Percentiles rank a stretch among this genome's conserved stretches.
Conservation (phyloP, 2,797 vertebrate genomes). For the Falco novaeseelandiae region DNA sequence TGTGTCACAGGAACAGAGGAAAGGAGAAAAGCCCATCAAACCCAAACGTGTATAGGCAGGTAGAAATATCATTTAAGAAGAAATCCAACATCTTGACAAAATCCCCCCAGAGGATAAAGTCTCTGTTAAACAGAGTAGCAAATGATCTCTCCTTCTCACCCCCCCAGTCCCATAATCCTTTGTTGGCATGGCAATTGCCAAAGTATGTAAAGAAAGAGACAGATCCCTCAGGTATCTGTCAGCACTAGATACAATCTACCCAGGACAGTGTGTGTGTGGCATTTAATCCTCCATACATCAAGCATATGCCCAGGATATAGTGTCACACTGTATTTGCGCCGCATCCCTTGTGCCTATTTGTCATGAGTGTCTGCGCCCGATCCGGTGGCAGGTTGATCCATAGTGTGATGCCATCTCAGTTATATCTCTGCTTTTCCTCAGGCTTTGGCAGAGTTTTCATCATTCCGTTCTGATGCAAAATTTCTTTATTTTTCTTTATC, state of each 20-base stretch:
- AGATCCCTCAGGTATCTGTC: constrained; percentile 65
- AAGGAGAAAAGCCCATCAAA: not conserved
- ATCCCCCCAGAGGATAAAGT: not conserved
- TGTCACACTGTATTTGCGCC: constrained; percentile 33
- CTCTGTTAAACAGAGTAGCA: constrained; percentile 45
- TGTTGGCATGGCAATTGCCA: constrained; percentile 34
- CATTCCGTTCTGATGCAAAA: constrained; percentile 37
- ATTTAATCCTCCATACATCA: constrained; percentile 65
- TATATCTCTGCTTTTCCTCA: constrained; percentile 40
- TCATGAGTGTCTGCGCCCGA: constrained; percentile 25
- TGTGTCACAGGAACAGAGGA: not conserved
- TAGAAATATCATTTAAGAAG: constrained; percentile 49
- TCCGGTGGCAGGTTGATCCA: constrained; percentile 60
- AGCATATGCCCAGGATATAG: constrained; percentile 37
- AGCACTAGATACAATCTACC: constrained; percentile 50
- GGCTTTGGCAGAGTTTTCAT: constrained; percentile 38
- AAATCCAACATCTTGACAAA: constrained; percentile 50
- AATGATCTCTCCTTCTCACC: constrained; percentile 5
- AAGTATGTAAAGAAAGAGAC: constrained; percentile 56
- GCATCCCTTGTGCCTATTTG: constrained; percentile 51
- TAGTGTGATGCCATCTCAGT: constrained; percentile 42
- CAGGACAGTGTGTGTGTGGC: constrained; percentile 57
- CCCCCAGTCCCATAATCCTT: constrained; percentile 30
- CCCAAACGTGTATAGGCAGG: constrained; percentile 1
- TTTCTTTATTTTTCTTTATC: constrained; percentile 35